Percentiles rank a stretch among this genome's conserved stretches.
Evolutionary conservation across 2,797 vertebrate species (phyloP).

Genomic region (Characodon lateralis): DNA sequence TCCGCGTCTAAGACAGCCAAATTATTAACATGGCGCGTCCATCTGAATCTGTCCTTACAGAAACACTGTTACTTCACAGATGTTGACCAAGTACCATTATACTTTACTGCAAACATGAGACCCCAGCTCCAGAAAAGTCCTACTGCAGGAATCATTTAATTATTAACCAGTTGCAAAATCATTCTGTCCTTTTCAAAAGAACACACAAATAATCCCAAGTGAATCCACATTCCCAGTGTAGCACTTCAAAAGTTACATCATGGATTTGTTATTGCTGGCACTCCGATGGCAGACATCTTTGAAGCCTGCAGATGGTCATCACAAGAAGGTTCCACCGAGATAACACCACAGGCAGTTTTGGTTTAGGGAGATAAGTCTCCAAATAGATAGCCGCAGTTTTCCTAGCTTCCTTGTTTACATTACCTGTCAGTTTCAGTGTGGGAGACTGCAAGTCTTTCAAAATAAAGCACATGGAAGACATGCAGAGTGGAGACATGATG

Average conservation of each 20-base stretch:
- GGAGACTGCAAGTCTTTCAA: neutral
- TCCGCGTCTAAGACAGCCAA: neutral
- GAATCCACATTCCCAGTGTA: neutral
- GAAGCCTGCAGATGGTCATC: neutral
- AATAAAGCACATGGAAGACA: neutral
- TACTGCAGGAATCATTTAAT: conserved; percentile 26
- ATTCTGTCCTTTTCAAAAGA: neutral
- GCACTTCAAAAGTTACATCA: neutral
- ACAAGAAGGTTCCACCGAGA: conserved; percentile 16
- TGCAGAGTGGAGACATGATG: neutral
- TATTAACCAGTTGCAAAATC: conserved; percentile 33
- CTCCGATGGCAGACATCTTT: neutral
- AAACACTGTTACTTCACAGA: neutral
- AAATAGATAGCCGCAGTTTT: neutral
- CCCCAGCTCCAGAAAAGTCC: neutral
- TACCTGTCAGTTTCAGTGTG: neutral
- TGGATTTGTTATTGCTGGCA: neutral
- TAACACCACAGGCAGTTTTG: conserved; percentile 8
- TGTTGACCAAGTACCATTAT: neutral
- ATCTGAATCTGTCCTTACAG: neutral
- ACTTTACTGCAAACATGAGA: neutral
- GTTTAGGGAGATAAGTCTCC: neutral
- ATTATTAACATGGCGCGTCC: neutral
- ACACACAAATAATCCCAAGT: neutral
- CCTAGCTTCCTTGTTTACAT: neutral